phyloP scores from a whole-genome alignment of 1,140 invertebrate species.

The Drosophila gunungcola region DNA sequence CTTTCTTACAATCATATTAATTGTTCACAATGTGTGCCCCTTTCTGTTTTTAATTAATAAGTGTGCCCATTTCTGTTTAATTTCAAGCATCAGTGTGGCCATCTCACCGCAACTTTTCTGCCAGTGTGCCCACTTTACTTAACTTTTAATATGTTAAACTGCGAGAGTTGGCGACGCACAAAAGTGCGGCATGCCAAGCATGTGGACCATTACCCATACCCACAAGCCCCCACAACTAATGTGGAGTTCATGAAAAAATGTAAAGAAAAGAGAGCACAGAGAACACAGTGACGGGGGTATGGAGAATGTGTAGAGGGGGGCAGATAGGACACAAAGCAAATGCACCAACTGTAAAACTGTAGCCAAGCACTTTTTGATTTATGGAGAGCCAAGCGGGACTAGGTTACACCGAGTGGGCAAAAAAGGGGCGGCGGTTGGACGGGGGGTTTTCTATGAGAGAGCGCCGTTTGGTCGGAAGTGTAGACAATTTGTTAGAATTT shows the following conservation, averaged over 20 bases:
- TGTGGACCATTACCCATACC: constrained; percentile 62
- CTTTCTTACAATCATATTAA: background rate
- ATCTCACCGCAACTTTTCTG: background rate
- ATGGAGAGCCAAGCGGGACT: constrained; percentile 58
- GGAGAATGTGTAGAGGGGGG: constrained; percentile 29
- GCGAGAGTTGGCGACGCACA: constrained; percentile 62
- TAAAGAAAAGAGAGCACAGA: constrained; percentile 26
- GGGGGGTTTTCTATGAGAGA: constrained; percentile 26
- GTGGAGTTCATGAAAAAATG: constrained; percentile 65
- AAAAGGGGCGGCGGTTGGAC: background rate
- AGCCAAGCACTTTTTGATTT: constrained; percentile 82
- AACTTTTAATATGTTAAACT: constrained; percentile 79
- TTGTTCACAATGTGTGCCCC: background rate
- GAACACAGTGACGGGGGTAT: background rate
- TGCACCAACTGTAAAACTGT: constrained; percentile 80
- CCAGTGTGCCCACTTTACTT: constrained; percentile 50
- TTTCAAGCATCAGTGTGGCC: background rate
- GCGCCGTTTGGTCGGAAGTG: constrained; percentile 69
- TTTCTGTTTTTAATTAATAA: background rate
- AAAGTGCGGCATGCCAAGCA: constrained; percentile 76
- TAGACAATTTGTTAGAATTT: constrained; percentile 83
- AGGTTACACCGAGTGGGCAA: constrained; percentile 9
- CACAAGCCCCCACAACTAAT: constrained; percentile 7
- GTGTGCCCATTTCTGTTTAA: background rate
- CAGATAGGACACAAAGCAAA: constrained; percentile 68